Conservation (phyloP, 2,113 vertebrate genomes). For the Lonchura striata region DNA sequence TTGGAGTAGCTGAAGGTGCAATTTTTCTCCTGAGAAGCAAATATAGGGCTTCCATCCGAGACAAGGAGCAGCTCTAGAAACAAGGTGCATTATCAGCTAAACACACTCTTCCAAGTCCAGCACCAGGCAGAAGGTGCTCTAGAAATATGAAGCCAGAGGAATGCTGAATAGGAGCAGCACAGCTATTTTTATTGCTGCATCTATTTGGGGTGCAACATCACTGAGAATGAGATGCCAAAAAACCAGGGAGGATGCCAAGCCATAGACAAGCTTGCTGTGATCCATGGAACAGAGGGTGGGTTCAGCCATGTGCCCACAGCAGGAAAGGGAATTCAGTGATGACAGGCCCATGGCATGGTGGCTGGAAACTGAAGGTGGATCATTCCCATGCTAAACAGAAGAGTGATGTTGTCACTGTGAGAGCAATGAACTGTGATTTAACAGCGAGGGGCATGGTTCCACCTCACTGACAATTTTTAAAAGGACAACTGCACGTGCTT, state of each 20-base stretch:
- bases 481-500: background rate
- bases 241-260: background rate
- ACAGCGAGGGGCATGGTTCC: background rate
- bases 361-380: background rate
- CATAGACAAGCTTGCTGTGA: background rate
- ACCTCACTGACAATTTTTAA: background rate
- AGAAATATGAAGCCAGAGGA: background rate
- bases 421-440: background rate
- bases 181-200: background rate
- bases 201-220: background rate
- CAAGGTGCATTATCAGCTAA: background rate
- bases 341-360: rapidly evolving
- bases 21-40: background rate
- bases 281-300: background rate
- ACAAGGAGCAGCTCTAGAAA: background rate
- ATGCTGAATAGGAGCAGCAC: background rate
- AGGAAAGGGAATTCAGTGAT: background rate
- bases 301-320: background rate
- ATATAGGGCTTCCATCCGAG: background rate
- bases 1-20: background rate
- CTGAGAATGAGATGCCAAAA: background rate
- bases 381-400: background rate
- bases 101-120: background rate
- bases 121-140: background rate
- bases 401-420: background rate